Percentiles rank a stretch among this genome's conserved stretches.
These are phyloP conservation scores for Platycheirus albimanus DNA, from an alignment of 2,888 invertebrate genomes.

Conservation along the genomic window DNA sequence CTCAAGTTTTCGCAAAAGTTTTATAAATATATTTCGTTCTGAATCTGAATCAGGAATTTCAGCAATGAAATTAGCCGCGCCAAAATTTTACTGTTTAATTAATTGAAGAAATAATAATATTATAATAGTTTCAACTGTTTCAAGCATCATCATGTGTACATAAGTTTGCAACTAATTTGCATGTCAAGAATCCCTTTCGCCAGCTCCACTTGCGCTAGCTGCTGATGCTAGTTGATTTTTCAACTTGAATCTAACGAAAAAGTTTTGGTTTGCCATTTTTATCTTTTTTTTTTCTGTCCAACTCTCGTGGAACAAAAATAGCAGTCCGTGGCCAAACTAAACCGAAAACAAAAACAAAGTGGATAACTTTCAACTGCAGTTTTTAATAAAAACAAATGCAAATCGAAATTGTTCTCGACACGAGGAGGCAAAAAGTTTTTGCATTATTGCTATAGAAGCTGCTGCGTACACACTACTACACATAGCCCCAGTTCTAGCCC, in stretches of 20 bases:
- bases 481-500: neutral
- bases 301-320: slow-evolving; percentile 32
- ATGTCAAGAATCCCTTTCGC: slow-evolving; percentile 45
- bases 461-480: neutral
- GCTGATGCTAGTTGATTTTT: slow-evolving; percentile 37
- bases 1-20: no score
- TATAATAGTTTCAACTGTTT: slow-evolving; percentile 20
- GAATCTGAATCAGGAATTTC: neutral
- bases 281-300: neutral
- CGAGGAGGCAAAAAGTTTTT: slow-evolving; percentile 52
- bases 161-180: slow-evolving; percentile 42
- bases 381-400: slow-evolving; percentile 68
- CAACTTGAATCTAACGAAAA: slow-evolving; percentile 22
- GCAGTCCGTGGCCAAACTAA: slow-evolving; percentile 53
- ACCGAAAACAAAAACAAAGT: slow-evolving; percentile 54
- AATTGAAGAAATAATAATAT: slow-evolving; percentile 67
- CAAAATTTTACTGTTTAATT: slow-evolving; percentile 53
- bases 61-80: slow-evolving; percentile 30
- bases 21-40: no score
- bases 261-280: neutral
- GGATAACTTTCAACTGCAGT: slow-evolving; percentile 65
- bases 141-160: slow-evolving; percentile 44
- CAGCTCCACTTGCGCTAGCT: slow-evolving; percentile 20
- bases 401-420: slow-evolving; percentile 55
- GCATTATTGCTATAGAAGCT: slow-evolving; percentile 27